These are phyloP conservation scores for Brachionus rotundiformis DNA, from an alignment of 1,140 invertebrate genomes.

Conservation along the genomic window DNA sequence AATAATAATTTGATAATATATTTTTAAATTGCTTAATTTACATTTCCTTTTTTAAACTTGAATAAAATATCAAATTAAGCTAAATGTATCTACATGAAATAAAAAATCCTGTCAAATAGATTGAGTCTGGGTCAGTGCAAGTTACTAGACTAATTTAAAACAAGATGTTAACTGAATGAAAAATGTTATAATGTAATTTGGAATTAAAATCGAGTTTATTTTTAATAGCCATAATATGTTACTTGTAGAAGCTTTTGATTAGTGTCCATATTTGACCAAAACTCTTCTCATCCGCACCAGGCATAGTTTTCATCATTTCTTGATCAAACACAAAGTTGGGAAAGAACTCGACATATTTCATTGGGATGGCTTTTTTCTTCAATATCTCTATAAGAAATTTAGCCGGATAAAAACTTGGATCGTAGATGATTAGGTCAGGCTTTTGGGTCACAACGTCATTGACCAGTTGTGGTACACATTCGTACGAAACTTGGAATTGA, in stretches of 20 bases:
- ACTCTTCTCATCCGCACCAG: not conserved
- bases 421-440: not conserved
- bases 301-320: constrained; percentile 37
- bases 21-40: too few species aligned
- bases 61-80: too few species aligned
- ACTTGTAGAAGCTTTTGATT: constrained; percentile 21
- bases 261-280: not conserved
- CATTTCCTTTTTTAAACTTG: too few species aligned
- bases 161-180: too few species aligned
- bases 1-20: too few species aligned
- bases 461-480: not conserved
- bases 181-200: too few species aligned
- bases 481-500: not conserved
- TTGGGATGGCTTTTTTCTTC: not conserved
- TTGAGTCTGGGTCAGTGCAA: too few species aligned
- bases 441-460: not conserved
- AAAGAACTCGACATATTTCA: constrained; percentile 13
- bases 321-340: constrained; percentile 18
- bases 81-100: too few species aligned
- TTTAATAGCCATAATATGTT: not conserved
- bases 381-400: constrained; percentile 1
- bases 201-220: too few species aligned
- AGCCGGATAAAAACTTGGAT: constrained; percentile 18
- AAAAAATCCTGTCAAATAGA: too few species aligned
- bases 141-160: too few species aligned